These are phyloP conservation scores for Sesia apiformis DNA, from an alignment of 2,888 invertebrate genomes.

Conservation along the genomic window DNA sequence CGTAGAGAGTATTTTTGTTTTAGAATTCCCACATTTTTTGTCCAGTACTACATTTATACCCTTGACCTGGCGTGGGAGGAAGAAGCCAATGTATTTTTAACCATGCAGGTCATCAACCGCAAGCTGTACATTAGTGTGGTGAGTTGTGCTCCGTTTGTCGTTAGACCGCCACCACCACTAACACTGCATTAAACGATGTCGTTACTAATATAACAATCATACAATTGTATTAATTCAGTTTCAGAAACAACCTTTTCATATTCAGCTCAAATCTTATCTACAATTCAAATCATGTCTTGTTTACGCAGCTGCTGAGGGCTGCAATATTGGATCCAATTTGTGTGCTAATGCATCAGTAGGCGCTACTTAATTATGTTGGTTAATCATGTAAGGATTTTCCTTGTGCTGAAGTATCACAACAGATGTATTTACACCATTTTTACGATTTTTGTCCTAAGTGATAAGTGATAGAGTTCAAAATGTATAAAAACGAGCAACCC, in stretches of 20 bases:
- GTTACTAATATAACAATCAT: too few species aligned
- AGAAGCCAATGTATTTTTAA: slow-evolving; percentile 47
- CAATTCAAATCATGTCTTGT: slow-evolving; percentile 8
- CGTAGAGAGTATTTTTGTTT: too few species aligned
- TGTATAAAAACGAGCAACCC: too few species aligned
- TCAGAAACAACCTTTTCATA: slow-evolving; percentile 1
- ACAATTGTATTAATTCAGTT: too few species aligned
- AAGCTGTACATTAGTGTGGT: slow-evolving; percentile 24
- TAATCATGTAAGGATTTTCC: neutral
- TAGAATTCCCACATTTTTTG: too few species aligned
- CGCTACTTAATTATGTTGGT: neutral
- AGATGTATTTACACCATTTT: too few species aligned
- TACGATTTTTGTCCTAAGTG: too few species aligned
- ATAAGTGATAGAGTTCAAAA: too few species aligned
- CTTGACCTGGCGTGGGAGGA: slow-evolving; percentile 58
- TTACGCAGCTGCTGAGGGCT: slow-evolving; percentile 17
- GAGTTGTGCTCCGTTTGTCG: slow-evolving; percentile 9
- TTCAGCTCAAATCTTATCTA: slow-evolving; percentile 14
- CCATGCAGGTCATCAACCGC: slow-evolving; percentile 46
- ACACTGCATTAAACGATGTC: neutral
- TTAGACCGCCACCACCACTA: neutral
- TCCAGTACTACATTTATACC: slow-evolving; percentile 13
- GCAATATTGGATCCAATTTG: slow-evolving; percentile 19
- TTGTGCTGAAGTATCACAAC: neutral
- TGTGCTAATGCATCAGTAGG: slow-evolving; percentile 4